Percentiles rank a stretch among this genome's conserved stretches.
phyloP scores from a whole-genome alignment of 2,797 vertebrate species.

The Megaceryle alcyon region DNA sequence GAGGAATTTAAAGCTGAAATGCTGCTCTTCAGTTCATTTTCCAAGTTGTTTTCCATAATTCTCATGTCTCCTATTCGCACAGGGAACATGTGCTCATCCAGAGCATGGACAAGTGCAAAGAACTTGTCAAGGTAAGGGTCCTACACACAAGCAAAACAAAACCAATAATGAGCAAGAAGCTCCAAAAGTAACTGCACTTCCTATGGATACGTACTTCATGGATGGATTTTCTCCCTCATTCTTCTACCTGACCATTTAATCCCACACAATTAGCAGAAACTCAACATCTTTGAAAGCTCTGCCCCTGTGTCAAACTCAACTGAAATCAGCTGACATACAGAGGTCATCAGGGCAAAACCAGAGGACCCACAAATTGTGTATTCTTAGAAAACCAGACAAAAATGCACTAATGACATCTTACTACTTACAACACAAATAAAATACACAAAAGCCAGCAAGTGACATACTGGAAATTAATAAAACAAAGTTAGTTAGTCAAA shows the following conservation, averaged over 20 bases:
- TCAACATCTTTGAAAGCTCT: not conserved
- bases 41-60: slow-evolving; percentile 98
- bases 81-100: slow-evolving; percentile 99
- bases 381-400: not conserved
- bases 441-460: not conserved
- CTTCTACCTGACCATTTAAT: not conserved
- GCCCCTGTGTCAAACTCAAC: not conserved
- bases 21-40: slow-evolving; percentile 94
- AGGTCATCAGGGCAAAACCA: not conserved
- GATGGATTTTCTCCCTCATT: not conserved
- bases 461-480: not conserved
- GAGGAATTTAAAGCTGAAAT: slow-evolving; percentile 93
- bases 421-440: not conserved
- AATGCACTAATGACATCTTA: not conserved
- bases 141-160: slow-evolving; percentile 73
- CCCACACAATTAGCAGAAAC: not conserved
- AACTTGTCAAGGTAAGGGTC: slow-evolving; percentile 98
- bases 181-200: not conserved
- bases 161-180: not conserved
- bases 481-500: not conserved
- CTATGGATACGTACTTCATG: not conserved
- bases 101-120: slow-evolving; percentile 96
- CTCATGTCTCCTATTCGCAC: slow-evolving; percentile 98
- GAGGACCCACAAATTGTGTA: not conserved
- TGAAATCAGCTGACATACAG: not conserved